Evolutionary conservation across 1,140 invertebrate species (phyloP).

Genomic region (Ruditapes philippinarum): DNA sequence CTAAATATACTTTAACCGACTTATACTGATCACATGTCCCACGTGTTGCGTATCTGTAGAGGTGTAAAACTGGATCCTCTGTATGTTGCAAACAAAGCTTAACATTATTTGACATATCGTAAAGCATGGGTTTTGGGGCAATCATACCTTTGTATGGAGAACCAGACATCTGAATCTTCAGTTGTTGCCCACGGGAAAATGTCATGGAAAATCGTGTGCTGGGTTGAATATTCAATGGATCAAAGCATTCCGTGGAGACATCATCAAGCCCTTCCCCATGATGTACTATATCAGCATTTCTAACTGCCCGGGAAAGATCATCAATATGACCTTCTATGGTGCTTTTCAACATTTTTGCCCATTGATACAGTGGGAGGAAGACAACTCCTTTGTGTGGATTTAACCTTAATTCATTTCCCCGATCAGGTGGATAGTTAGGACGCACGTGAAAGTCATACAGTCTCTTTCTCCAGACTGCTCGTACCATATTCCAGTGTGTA

Average conservation of each 20-base stretch:
- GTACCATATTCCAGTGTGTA: background rate
- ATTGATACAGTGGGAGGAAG: constrained; percentile 9
- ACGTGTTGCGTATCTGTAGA: constrained; percentile 47
- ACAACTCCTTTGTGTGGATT: background rate
- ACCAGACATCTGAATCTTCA: constrained; percentile 65
- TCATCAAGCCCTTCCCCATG: constrained; percentile 27
- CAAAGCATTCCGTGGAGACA: background rate
- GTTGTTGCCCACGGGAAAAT: constrained; percentile 57
- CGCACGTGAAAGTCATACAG: constrained; percentile 11
- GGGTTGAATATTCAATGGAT: background rate
- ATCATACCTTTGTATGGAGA: constrained; percentile 62
- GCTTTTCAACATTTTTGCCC: constrained; percentile 15
- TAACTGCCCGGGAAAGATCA: constrained; percentile 20
- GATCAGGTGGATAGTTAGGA: background rate
- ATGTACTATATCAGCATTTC: constrained; percentile 26
- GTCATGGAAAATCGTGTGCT: constrained; percentile 55
- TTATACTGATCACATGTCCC: constrained; percentile 33
- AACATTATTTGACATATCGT: constrained; percentile 62
- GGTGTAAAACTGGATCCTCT: constrained; percentile 61
- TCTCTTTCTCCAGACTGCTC: constrained; percentile 43
- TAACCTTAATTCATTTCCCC: background rate
- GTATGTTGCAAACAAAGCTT: constrained; percentile 67
- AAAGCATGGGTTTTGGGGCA: constrained; percentile 53
- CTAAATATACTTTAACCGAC: constrained; percentile 56
- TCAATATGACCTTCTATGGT: background rate